A percentile compares a stretch with the other conserved stretches of the same genome.
These are phyloP conservation scores for Scomber colias DNA, from an alignment of 2,113 vertebrate genomes.

Conservation along the genomic window DNA sequence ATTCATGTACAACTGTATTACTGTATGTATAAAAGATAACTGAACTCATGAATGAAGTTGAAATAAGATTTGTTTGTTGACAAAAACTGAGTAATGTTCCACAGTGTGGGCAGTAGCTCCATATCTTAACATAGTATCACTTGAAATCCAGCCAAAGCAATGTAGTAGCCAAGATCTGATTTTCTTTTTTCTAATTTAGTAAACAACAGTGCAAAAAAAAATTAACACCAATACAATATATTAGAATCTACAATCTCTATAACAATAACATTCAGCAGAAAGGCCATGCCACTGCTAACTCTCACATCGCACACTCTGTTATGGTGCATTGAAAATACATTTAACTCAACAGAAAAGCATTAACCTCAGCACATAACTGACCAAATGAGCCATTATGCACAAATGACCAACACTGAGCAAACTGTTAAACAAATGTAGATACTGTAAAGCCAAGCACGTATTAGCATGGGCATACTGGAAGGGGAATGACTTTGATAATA, in stretches of 20 bases:
- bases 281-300: not conserved
- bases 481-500: too few relatives aligned
- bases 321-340: conserved; percentile 1
- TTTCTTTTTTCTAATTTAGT: not conserved
- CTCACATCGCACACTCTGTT: not conserved
- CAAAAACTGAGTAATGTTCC: not conserved
- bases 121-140: not conserved
- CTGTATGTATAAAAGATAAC: not conserved
- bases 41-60: not conserved
- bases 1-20: not conserved
- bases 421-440: not conserved
- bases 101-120: not conserved
- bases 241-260: conserved; percentile 1
- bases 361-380: not conserved
- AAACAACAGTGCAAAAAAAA: not conserved
- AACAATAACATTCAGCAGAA: not conserved
- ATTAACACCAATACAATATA: conserved; percentile 1
- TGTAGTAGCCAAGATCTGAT: not conserved
- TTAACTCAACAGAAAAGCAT: conserved; percentile 23
- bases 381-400: not conserved
- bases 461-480: not conserved
- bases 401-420: conserved; percentile 10
- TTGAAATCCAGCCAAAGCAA: not conserved
- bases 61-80: not conserved
- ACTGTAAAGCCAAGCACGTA: not conserved